Conservation (phyloP, 1,140 invertebrate species). For the Drosophila insularis region DNA sequence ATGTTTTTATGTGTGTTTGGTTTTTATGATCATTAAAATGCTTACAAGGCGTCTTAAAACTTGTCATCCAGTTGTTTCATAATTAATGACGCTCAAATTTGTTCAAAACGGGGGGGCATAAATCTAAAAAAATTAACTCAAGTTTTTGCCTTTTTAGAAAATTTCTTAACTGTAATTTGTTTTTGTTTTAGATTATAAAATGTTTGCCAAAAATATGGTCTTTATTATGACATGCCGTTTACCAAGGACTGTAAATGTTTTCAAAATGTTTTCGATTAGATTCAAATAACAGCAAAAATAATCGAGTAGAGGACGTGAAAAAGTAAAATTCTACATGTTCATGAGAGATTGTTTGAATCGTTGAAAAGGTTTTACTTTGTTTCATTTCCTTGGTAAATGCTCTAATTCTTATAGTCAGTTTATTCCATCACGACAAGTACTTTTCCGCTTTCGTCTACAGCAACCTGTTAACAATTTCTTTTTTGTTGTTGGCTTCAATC, state of each 20-base stretch:
- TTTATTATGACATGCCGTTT: too few relatives aligned
- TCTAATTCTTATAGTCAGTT: neutral
- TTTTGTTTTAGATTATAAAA: neutral
- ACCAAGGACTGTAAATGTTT: too few relatives aligned
- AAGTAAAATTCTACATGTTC: too few relatives aligned
- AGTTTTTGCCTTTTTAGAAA: neutral
- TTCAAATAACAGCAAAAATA: too few relatives aligned
- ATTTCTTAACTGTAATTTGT: neutral
- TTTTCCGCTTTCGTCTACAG: neutral
- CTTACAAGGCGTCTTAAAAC: conserved; percentile 55
- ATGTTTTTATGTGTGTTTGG: conserved; percentile 47
- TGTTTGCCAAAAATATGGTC: neutral
- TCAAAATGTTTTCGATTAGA: too few relatives aligned
- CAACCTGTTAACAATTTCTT: conserved; percentile 54
- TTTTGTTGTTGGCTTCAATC: conserved; percentile 10
- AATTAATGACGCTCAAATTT: conserved; percentile 66
- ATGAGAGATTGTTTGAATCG: too few relatives aligned
- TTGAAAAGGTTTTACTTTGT: too few relatives aligned
- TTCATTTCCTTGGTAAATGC: neutral
- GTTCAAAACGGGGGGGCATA: conserved; percentile 21
- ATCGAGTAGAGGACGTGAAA: too few relatives aligned
- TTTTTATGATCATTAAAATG: conserved; percentile 64
- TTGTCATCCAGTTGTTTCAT: conserved; percentile 61
- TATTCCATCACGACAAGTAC: neutral
- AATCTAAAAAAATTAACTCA: neutral